Evolutionary conservation across 2,888 invertebrate genomes (phyloP).

Genomic region (Hyposoter dolosus): DNA sequence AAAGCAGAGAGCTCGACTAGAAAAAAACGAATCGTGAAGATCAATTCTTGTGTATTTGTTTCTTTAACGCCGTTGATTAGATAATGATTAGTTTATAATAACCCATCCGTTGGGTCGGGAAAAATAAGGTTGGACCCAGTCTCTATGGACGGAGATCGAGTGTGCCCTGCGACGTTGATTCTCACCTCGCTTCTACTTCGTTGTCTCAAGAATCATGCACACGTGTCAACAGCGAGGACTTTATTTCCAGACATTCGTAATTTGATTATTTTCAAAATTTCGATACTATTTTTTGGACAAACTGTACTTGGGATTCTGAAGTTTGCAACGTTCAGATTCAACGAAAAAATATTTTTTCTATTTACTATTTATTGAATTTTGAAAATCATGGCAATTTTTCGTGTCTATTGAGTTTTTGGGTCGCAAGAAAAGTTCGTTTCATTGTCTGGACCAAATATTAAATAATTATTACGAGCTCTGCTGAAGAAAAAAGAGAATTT

Average conservation of each 20-base stretch:
- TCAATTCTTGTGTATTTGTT: background rate
- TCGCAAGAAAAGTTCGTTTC: too few relatives aligned
- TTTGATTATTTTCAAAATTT: background rate
- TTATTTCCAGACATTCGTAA: background rate
- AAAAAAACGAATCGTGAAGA: background rate
- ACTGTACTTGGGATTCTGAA: background rate
- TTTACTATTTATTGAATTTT: too few relatives aligned
- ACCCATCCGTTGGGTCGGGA: background rate
- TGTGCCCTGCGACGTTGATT: background rate
- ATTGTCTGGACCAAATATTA: too few relatives aligned
- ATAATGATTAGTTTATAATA: background rate
- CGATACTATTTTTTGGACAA: background rate
- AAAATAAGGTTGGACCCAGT: background rate
- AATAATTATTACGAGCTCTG: too few relatives aligned
- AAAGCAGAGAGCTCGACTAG: background rate
- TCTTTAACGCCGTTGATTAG: background rate
- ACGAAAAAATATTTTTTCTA: too few relatives aligned
- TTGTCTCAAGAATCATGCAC: background rate
- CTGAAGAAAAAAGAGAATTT: too few relatives aligned
- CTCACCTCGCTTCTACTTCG: background rate
- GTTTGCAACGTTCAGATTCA: too few relatives aligned
- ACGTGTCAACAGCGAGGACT: background rate
- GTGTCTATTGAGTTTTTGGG: too few relatives aligned
- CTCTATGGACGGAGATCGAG: background rate
- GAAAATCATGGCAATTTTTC: too few relatives aligned